Percentiles rank a stretch among this genome's conserved stretches.
Conservation (phyloP, 2,113 vertebrate species). For the Synodontis membranacea region DNA sequence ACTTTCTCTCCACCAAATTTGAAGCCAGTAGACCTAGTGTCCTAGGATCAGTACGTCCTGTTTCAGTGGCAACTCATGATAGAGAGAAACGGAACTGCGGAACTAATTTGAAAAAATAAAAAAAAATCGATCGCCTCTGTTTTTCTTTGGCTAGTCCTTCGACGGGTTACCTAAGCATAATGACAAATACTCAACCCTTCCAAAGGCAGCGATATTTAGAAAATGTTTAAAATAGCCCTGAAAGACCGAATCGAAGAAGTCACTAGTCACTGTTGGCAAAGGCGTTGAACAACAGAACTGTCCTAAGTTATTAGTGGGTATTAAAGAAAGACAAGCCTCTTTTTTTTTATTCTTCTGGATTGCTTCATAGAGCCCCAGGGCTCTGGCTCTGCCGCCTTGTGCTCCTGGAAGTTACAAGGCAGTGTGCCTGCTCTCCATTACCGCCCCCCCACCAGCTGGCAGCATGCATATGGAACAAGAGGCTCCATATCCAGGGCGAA, state of each 20-base stretch:
- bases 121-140: background rate
- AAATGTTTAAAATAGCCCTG: background rate
- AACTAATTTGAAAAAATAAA: too few species aligned
- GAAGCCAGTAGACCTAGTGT: background rate
- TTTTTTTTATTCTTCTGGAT: background rate
- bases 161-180: background rate
- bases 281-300: background rate
- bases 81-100: background rate
- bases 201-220: background rate
- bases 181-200: background rate
- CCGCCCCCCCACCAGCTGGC: conserved; percentile 63
- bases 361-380: conserved; percentile 60
- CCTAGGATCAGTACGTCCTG: background rate
- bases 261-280: too few species aligned
- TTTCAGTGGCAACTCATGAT: background rate
- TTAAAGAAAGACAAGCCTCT: background rate
- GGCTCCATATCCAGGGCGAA: background rate
- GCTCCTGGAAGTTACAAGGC: conserved; percentile 65
- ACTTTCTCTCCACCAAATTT: background rate
- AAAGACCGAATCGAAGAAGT: background rate
- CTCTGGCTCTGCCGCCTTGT: conserved; percentile 62
- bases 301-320: background rate
- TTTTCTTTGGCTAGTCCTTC: background rate
- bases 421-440: conserved; percentile 70
- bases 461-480: conserved; percentile 24